phyloP scores from a whole-genome alignment of 2,113 vertebrate species.

The Litocranius walleri region DNA sequence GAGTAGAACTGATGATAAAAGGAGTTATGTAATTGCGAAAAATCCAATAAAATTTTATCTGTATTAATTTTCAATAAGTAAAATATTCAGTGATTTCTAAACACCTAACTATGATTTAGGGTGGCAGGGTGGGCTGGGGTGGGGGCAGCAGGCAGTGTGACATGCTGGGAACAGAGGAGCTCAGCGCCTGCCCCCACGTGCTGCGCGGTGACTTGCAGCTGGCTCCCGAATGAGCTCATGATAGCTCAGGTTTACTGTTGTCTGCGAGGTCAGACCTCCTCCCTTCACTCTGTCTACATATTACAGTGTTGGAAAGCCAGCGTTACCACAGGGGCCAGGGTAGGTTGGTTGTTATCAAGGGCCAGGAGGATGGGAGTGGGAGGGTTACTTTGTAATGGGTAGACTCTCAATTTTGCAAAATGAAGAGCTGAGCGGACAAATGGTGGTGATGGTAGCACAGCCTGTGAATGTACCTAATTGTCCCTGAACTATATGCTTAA shows the following conservation, averaged over 20 bases:
- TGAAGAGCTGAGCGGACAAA: neutral
- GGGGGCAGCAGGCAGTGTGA: neutral
- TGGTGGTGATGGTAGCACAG: rapidly evolving
- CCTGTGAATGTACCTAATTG: neutral
- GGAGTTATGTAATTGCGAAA: neutral
- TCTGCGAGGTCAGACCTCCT: neutral
- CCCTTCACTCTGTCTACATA: neutral
- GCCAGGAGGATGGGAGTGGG: neutral
- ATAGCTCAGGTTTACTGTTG: neutral
- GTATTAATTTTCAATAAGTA: neutral
- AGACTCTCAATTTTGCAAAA: neutral
- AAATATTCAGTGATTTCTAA: neutral
- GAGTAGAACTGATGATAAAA: neutral
- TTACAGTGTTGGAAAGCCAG: neutral
- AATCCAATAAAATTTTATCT: neutral
- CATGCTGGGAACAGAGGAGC: neutral
- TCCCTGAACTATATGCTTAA: neutral
- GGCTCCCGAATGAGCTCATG: neutral
- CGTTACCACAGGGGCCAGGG: rapidly evolving
- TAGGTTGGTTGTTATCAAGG: neutral
- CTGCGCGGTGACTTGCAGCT: rapidly evolving
- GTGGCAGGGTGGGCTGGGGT: rapidly evolving
- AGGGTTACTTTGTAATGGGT: neutral
- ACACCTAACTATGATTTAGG: neutral
- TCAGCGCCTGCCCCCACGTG: rapidly evolving